Evolutionary conservation across 2,113 vertebrate species (phyloP).

Genomic region (Dolichotis patagonum): DNA sequence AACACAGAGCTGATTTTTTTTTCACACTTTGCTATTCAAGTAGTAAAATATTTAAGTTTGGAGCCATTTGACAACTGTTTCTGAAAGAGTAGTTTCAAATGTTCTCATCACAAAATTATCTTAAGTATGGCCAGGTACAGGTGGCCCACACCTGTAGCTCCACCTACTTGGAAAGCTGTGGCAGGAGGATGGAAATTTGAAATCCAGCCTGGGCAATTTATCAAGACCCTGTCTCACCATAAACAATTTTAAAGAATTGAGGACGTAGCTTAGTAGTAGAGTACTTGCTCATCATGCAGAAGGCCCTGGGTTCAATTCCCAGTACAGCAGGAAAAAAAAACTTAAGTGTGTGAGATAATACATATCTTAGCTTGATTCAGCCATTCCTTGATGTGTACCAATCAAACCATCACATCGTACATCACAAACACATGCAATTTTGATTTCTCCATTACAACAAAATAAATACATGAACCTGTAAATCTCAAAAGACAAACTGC

Average conservation of each 20-base stretch:
- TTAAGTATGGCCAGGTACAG: background rate
- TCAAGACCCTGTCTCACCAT: background rate
- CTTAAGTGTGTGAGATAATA: background rate
- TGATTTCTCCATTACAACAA: background rate
- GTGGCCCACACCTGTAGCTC: background rate
- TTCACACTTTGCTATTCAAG: background rate
- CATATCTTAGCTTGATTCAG: background rate
- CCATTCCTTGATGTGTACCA: background rate
- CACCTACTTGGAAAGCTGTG: background rate
- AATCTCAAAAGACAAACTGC: conserved; percentile 5
- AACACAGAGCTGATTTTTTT: background rate
- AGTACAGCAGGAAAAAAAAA: background rate
- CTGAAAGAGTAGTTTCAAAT: background rate
- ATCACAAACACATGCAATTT: background rate
- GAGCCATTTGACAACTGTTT: background rate
- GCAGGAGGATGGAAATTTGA: background rate
- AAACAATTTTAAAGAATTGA: background rate
- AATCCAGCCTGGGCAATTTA: background rate
- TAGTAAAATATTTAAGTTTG: background rate
- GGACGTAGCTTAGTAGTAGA: background rate
- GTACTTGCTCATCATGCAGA: background rate
- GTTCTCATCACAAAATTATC: background rate
- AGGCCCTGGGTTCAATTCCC: background rate
- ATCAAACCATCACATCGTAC: background rate
- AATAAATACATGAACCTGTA: background rate